Conservation (phyloP, 1,140 invertebrate genomes). For the Rhyzopertha dominica region DNA sequence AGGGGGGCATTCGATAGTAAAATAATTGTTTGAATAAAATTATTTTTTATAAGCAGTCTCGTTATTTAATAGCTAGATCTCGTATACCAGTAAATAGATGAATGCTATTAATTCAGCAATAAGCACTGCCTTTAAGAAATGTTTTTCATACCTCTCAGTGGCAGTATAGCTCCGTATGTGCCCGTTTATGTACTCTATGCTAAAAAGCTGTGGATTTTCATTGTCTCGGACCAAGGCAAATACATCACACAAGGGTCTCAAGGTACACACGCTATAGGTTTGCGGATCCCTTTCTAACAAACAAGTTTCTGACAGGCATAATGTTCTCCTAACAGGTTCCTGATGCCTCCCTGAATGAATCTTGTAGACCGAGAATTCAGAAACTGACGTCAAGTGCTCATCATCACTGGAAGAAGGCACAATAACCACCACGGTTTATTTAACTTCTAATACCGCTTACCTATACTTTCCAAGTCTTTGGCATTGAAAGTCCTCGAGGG, state of each 20-base stretch:
- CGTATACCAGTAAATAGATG: too few relatives aligned
- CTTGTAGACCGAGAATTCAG: constrained; percentile 91
- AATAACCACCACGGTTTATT: too few relatives aligned
- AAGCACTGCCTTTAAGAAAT: too few relatives aligned
- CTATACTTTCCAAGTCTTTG: constrained; percentile 89
- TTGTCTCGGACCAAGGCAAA: constrained; percentile 87
- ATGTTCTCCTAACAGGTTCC: constrained; percentile 74
- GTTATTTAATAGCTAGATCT: too few relatives aligned
- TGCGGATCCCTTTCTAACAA: constrained; percentile 93
- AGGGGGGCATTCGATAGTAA: too few relatives aligned
- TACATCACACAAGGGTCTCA: constrained; percentile 83
- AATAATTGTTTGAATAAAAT: too few relatives aligned
- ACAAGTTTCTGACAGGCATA: constrained; percentile 96
- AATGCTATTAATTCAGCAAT: too few relatives aligned
- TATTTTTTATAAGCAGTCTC: not conserved
- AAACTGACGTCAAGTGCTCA: constrained; percentile 68
- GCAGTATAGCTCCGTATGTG: constrained; percentile 82
- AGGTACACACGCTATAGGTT: constrained; percentile 87
- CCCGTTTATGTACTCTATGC: constrained; percentile 91
- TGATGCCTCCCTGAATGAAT: constrained; percentile 67
- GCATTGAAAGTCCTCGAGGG: constrained; percentile 76
- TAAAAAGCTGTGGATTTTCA: constrained; percentile 89
- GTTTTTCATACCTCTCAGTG: constrained; percentile 73
- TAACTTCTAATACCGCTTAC: constrained; percentile 48
- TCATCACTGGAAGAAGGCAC: constrained; percentile 40